Base-by-base conservation (phyloP, 1,140 invertebrate species). In the Neodiprion pinetum region DNA sequence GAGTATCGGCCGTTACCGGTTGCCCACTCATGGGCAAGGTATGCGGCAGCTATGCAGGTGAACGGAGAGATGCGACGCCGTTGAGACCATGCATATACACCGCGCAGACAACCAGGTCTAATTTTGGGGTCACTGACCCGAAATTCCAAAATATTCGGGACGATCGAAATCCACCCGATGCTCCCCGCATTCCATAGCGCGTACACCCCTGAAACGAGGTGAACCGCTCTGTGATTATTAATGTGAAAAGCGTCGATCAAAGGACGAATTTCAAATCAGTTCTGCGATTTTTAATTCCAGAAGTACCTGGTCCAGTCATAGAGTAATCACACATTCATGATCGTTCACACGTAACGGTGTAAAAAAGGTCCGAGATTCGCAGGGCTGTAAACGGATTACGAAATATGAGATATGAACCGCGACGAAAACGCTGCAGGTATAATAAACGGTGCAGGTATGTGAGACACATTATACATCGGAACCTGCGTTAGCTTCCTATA, bases 41-140 rank as follows among this genome's bases (percentile, higher is more conserved):
- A 61, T 61, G 53, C 53, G 53, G 53, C 53, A 61, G 53, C 53
- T 61, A 61, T 61, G 53, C 53, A 61, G 53, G 53, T 61, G 53
- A 61, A 61, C 5, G 53, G 53, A 14, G 53, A 61, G 8, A 17
- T 61, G 53, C 11, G 53, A 61, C 53, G 53, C 11, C 11, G 8
- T 14, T 12, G 53, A 61, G 11, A 61, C n/a, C 11, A 12, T 17
- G 53, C 53, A 17, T 61, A 9, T 14, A 17, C 11, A 17, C 11
- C 53, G 53, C 11, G 9, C 53, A 61, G 53, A 61, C 53, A 61
- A 14, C n/a, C 53, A 61, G 53, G 53, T 61, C 53, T 61, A 61
- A 61, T 61, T 61, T 61, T 61, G 11, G n/a, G 8, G 53, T 61
- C 53, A 17, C 5, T 17, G 53, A 61, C 11, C 53, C 53, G 53